Percentiles rank a stretch among this genome's conserved stretches.
phyloP scores from a whole-genome alignment of 2,797 vertebrate species.

The Micromesistius poutassou region DNA sequence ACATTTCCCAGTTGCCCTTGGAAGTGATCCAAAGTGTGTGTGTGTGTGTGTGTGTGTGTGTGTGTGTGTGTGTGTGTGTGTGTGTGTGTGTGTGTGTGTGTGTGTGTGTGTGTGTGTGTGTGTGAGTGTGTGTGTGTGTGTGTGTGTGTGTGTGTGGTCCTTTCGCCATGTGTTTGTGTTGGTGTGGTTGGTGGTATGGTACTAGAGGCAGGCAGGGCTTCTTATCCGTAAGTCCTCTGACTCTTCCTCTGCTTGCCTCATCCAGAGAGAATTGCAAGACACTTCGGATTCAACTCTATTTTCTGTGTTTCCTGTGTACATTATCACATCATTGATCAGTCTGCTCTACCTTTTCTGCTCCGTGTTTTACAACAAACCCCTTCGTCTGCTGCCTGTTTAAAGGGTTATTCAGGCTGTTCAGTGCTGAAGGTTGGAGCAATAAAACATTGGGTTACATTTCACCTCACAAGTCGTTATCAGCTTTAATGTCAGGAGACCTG shows the following conservation, averaged over 20 bases:
- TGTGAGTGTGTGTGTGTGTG: background rate
- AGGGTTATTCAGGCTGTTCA: background rate
- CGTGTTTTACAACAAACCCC: too few relatives aligned
- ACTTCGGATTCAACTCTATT: too few relatives aligned
- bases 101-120: slow-evolving; percentile 13
- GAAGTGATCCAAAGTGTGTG: background rate
- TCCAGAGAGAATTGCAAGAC: background rate
- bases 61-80: background rate
- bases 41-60: slow-evolving; percentile 22
- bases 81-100: slow-evolving; percentile 31
- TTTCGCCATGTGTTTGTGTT: slow-evolving; percentile 61
- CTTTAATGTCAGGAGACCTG: background rate
- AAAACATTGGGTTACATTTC: background rate
- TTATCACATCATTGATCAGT: too few relatives aligned
- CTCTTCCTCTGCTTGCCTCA: background rate
- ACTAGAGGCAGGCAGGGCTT: slow-evolving; percentile 23
- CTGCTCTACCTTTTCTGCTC: too few relatives aligned
- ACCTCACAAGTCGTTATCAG: background rate
- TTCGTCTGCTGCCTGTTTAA: background rate
- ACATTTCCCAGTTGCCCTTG: too few relatives aligned
- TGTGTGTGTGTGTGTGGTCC: slow-evolving; percentile 37
- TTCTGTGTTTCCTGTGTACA: too few relatives aligned
- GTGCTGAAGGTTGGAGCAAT: background rate
- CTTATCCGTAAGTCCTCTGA: background rate
- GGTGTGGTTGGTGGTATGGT: slow-evolving; percentile 37